Percentiles rank a stretch among this genome's conserved stretches.
phyloP scores from a whole-genome alignment of 2,113 vertebrate genomes.

The Morone chrysops region DNA sequence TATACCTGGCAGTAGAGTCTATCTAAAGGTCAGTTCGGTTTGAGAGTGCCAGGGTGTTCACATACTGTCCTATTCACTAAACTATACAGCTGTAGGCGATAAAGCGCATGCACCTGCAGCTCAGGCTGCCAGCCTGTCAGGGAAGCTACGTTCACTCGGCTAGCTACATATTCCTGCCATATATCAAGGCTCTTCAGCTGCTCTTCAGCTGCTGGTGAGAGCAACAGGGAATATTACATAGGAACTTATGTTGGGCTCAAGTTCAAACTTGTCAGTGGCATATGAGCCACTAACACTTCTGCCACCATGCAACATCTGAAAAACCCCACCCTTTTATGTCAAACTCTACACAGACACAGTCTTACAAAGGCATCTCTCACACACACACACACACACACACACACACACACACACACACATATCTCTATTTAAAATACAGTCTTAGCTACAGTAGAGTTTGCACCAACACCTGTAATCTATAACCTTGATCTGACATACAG shows the following conservation, averaged over 20 bases:
- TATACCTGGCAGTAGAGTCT: slow-evolving; percentile 16
- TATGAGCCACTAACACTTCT: neutral
- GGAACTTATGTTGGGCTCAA: neutral
- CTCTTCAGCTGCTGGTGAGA: neutral
- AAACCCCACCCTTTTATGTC: neutral
- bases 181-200: too few relatives aligned
- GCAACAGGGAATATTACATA: neutral
- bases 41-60: neutral
- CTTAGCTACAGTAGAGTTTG: too few relatives aligned
- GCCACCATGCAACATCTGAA: neutral
- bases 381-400: neutral
- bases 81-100: neutral
- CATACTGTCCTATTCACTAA: neutral
- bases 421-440: neutral
- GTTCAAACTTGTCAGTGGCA: neutral
- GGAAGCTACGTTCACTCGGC: neutral
- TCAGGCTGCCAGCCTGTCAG: neutral
- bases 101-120: slow-evolving; percentile 2
- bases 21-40: slow-evolving; percentile 37
- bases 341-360: neutral
- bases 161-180: neutral
- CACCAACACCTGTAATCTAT: neutral
- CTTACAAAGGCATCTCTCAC: neutral
- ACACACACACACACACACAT: neutral
- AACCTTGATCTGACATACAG: too few relatives aligned